Evolutionary conservation across 2,888 invertebrate species (phyloP).

Genomic region (Erebia ligea): DNA sequence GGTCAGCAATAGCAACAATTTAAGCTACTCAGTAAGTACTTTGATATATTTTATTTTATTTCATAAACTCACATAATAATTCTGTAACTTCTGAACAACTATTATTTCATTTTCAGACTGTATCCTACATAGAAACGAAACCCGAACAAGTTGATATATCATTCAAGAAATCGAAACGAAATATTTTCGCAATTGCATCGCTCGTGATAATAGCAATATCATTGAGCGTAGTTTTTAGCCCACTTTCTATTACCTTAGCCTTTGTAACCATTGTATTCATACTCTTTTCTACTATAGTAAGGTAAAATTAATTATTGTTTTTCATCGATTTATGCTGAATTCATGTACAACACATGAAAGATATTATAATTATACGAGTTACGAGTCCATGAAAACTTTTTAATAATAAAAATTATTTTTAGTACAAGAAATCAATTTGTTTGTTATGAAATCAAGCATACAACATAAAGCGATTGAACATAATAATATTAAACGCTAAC

Average conservation of each 20-base stretch:
- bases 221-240: constrained; percentile 55
- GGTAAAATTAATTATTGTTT: constrained; percentile 13
- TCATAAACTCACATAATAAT: neutral
- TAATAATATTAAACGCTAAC: too few relatives aligned
- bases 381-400: neutral
- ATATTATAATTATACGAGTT: neutral
- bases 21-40: constrained; percentile 65
- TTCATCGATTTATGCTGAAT: neutral
- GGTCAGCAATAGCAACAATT: constrained; percentile 60
- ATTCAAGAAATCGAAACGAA: constrained; percentile 48
- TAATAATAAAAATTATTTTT: neutral
- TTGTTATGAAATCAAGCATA: too few relatives aligned
- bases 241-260: constrained; percentile 46
- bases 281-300: constrained; percentile 27
- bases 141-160: constrained; percentile 55
- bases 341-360: neutral
- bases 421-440: too few relatives aligned
- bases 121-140: constrained; percentile 55
- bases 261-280: constrained; percentile 29
- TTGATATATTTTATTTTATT: neutral
- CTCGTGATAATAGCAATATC: constrained; percentile 55
- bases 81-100: neutral
- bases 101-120: constrained; percentile 56
- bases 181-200: constrained; percentile 51
- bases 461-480: too few relatives aligned